Conservation (phyloP, 92 coral and sea anemone genomes). For the Phenganax subtilis region DNA sequence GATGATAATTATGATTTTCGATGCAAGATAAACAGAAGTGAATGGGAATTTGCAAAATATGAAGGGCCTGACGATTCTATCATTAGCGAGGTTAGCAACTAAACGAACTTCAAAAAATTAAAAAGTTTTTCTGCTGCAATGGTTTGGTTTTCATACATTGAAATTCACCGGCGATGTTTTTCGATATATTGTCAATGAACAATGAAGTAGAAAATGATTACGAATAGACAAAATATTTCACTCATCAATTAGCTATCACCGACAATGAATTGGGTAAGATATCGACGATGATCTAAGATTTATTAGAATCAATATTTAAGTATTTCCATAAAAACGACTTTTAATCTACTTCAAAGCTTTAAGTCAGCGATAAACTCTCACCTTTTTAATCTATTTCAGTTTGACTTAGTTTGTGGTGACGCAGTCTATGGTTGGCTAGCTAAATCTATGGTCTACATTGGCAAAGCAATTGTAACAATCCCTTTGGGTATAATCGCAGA, state of each 20-base stretch:
- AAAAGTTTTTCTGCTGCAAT: background rate
- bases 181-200: background rate
- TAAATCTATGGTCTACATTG: slow-evolving; percentile 77
- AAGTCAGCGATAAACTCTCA: background rate
- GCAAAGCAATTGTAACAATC: slow-evolving; percentile 79
- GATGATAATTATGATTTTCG: slow-evolving; percentile 56
- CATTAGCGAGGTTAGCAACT: slow-evolving; percentile 69
- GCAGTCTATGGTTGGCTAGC: slow-evolving; percentile 82
- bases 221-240: no score
- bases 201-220: no score
- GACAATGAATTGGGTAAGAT: no score
- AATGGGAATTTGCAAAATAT: slow-evolving; percentile 72
- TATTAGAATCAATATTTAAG: no score
- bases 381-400: slow-evolving; percentile 47
- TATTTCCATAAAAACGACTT: no score
- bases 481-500: slow-evolving; percentile 78
- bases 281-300: no score
- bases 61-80: slow-evolving; percentile 67
- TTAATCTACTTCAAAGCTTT: background rate
- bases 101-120: no score
- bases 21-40: slow-evolving; percentile 70
- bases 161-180: background rate
- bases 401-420: slow-evolving; percentile 81
- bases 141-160: no score
- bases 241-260: no score